Base-by-base conservation (phyloP, 1,140 invertebrate genomes). In the Zeugodacus cucurbitae region DNA sequence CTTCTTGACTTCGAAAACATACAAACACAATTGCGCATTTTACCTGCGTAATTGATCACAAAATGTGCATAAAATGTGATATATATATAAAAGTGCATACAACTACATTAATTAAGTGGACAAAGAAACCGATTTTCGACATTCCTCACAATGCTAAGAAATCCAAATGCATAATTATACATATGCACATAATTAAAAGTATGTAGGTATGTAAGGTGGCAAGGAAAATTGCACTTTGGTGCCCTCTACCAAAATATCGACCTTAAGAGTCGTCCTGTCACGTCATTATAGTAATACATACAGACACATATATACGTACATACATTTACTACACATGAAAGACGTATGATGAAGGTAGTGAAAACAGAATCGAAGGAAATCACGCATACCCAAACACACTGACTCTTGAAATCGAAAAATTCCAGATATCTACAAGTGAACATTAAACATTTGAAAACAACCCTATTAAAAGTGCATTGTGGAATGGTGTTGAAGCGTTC, bases 341-440 rank as follows among this genome's bases (percentile, higher is more conserved):
- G 78, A 32, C 22, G 41, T 85, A 48, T 22, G 20, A 32, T 37
- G 48, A 41, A 85, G 32, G 22, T 85, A 85, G 41, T 54, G 48
- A 54, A 54, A 54, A 11, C 48, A 54, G 14, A 54, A 48, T 20
- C 41, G 37, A 85, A 48, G 20, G 78, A 85, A 85, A 85, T 32
- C 29, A 67, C 29, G 26, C 64, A 67, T 32, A 67, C 29, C 26
- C 64, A 67, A 67, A 32, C 29, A 34, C 64, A 67, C 26, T 17
- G 29, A 67, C 64, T 67, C 29, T 1, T 67, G 29, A 34, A 67
- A 34, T 17, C 64, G n/a, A 67, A 67, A 32, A 32, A 34, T 67
- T 67, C 64, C 64, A 67, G 64, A 67, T 67, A 67, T 29, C 64
- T 67, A 67, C 64, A 32, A 67, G 64, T 67, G 64, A 34, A 67